Evolutionary conservation across 2,113 vertebrate species (phyloP).

Genomic region (Coturnix japonica): DNA sequence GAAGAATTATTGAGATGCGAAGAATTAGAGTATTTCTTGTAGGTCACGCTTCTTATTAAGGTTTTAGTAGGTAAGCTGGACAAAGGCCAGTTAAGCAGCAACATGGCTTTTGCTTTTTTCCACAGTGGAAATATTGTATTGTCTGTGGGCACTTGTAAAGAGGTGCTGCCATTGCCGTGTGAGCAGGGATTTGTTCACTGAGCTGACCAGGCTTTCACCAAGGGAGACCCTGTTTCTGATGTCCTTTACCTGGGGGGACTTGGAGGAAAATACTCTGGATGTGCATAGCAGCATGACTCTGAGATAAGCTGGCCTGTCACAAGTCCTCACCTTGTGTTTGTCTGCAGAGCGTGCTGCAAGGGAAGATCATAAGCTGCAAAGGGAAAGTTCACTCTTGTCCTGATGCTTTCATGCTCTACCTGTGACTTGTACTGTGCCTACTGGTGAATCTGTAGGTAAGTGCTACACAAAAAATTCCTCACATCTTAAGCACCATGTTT

Average conservation of each 20-base stretch:
- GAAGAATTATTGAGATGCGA: not conserved
- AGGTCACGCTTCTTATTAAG: not conserved
- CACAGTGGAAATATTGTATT: not conserved
- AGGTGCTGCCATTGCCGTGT: not conserved
- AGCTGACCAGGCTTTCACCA: not conserved
- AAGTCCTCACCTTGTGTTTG: not conserved
- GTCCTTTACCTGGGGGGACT: not conserved
- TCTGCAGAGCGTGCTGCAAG: not conserved
- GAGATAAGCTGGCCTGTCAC: not conserved
- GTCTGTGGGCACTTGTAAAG: not conserved
- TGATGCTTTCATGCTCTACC: not conserved
- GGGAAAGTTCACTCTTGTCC: not conserved
- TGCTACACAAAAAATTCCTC: not conserved
- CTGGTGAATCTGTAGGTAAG: not conserved
- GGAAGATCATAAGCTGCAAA: too few species aligned
- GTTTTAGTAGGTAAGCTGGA: not conserved
- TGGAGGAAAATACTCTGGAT: not conserved
- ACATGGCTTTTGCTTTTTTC: rapidly evolving
- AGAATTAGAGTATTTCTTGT: not conserved
- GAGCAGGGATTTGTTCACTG: not conserved
- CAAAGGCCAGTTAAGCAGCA: not conserved
- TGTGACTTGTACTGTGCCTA: not conserved
- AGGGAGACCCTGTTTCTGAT: not conserved
- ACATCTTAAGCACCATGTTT: not conserved
- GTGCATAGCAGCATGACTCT: not conserved